These are phyloP conservation scores for Clytia hemisphaerica DNA, from an alignment of 30 jellyfish, hydroid and myxozoan species.

Conservation along the genomic window DNA sequence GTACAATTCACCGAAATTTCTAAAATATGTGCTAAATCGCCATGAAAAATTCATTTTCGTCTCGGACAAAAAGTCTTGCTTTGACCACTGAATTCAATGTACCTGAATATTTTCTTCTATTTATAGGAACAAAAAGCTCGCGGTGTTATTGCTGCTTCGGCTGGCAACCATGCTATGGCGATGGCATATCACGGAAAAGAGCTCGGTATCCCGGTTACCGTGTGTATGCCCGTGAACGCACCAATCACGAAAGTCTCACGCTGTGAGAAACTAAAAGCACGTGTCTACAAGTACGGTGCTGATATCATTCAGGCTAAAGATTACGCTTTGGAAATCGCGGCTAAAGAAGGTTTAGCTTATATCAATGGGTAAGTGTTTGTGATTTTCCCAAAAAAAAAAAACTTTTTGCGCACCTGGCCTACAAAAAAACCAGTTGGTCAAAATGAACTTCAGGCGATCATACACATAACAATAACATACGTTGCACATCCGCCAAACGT, in stretches of 20 bases:
- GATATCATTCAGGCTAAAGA: conserved; percentile 96
- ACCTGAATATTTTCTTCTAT: not conserved
- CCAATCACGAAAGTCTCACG: conserved; percentile 91
- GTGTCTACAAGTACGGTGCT: conserved; percentile 72
- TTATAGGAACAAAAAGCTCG: conserved; percentile 73
- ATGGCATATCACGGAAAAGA: conserved; percentile 96
- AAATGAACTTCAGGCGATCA: no score
- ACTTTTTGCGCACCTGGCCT: no score
- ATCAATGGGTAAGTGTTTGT: conserved; percentile 80
- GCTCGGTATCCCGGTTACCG: conserved; percentile 83
- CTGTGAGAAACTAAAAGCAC: conserved; percentile 84
- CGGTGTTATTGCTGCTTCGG: conserved; percentile 99
- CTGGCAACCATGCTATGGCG: conserved; percentile 99
- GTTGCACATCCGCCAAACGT: no score
- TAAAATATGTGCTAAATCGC: no score
- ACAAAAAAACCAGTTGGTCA: no score
- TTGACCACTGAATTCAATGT: no score
- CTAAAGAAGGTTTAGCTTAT: conserved; percentile 62
- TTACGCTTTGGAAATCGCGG: conserved; percentile 79
- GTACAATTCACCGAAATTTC: no score
- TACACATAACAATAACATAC: no score
- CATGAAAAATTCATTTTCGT: no score
- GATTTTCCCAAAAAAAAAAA: not conserved
- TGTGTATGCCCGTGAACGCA: conserved; percentile 94
- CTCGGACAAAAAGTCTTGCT: no score